Conservation (phyloP, 1,140 invertebrate genomes). For the Zelostemma sp. region DNA sequence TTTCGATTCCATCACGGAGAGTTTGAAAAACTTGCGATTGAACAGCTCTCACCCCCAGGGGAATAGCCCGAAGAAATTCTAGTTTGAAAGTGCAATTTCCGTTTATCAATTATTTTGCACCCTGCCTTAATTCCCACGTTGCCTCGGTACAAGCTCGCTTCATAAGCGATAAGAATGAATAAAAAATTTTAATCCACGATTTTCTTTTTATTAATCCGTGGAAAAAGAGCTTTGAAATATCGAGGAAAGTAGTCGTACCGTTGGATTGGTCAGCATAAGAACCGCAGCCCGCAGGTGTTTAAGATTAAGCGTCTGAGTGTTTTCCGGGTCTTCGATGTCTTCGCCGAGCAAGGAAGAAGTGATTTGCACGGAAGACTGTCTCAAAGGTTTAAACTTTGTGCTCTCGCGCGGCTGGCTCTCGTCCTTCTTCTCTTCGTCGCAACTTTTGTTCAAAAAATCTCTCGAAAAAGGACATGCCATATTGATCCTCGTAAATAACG, state of each 20-base stretch:
- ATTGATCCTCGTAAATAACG: constrained; percentile 13
- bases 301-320: constrained; percentile 72
- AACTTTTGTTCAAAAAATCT: constrained; percentile 43
- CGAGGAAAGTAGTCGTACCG: constrained; percentile 71
- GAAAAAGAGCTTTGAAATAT: too few relatives aligned
- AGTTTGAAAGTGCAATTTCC: neutral
- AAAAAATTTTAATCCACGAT: too few relatives aligned
- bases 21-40: neutral
- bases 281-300: constrained; percentile 73
- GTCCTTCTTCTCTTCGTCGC: constrained; percentile 24
- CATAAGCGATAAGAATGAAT: too few relatives aligned
- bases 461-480: constrained; percentile 67
- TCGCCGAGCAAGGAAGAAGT: constrained; percentile 61
- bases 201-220: too few relatives aligned
- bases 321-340: constrained; percentile 69
- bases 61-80: neutral
- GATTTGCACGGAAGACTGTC: constrained; percentile 71
- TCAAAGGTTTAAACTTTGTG: constrained; percentile 55
- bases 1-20: neutral
- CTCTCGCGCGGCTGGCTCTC: constrained; percentile 33
- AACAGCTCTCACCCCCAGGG: neutral
- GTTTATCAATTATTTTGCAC: constrained; percentile 1
- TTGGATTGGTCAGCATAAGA: constrained; percentile 72
- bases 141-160: too few relatives aligned
- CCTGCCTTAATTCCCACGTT: neutral